Base-by-base conservation (phyloP, 2,113 vertebrate genomes). In the Urocolius indicus region DNA sequence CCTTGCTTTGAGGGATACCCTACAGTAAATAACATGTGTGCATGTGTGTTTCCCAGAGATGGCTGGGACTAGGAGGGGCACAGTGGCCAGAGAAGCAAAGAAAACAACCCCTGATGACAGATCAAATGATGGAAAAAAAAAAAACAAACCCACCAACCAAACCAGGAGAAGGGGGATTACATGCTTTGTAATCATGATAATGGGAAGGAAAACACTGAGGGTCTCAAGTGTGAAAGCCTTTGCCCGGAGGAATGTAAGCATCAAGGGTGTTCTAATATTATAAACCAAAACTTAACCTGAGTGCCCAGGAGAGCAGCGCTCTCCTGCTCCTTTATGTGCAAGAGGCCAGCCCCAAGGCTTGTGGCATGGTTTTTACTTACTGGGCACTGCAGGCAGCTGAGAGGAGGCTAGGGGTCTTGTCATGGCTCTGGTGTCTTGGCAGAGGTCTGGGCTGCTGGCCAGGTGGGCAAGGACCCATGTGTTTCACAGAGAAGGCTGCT, bases 81-180 rank as follows among this genome's bases (percentile, higher is more conserved):
- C 54, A 66, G 73, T 1, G 2, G 67, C 49, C 58, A 58, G 72
- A 68, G 92, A 61, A 71, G 91, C 54, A 97, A 97, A 94, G 92
- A 97, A 98, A 98, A 98, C 96, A 98, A 90, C 55, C 80, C 76
- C 87, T 94, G 97, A 97, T 97, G 97, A 98, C 95, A 98, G 97
- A 97, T 98, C 96, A 98, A 97, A 97, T 97, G 92, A 97, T 98
- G 79, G 86, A 22, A 96, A 93, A 96, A 95, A 90, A 90, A 57
- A 54, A 27, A 71, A 45, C 84, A 49, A 58, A 43, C 45, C 94
- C 94, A 92, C 65, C 59, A 49, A 68, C 43, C 45, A 95, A 95
- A 92, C 65, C 59, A 93, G 36, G n/a, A 94, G 95, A 93, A 96
- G 65, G 84, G 84, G 89, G 93, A 98, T 98, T 97, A 97, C 94